Conservation (phyloP, 2,888 invertebrate species). For the Psococerastis gibbosa region DNA sequence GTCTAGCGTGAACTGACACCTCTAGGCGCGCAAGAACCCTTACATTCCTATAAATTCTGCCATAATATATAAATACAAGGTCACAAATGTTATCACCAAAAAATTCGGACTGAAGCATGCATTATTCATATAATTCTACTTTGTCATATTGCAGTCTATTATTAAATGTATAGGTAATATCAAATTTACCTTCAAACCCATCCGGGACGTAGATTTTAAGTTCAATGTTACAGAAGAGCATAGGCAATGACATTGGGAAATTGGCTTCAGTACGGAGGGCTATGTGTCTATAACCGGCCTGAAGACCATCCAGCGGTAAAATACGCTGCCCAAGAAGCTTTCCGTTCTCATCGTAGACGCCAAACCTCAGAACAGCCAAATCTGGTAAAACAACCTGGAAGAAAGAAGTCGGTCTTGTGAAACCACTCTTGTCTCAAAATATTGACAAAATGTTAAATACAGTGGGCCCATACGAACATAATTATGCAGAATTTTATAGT, state of each 20-base stretch:
- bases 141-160: neutral
- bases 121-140: neutral
- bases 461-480: too few species aligned
- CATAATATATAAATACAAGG: neutral
- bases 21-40: too few species aligned
- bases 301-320: constrained; percentile 90
- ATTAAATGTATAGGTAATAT: constrained; percentile 11
- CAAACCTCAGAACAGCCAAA: constrained; percentile 89
- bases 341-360: constrained; percentile 96
- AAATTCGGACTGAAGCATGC: neutral
- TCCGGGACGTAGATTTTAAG: constrained; percentile 99
- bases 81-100: neutral
- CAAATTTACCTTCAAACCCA: constrained; percentile 69
- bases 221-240: constrained; percentile 97
- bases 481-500: too few species aligned
- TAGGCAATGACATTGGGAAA: constrained; percentile 96
- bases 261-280: constrained; percentile 95
- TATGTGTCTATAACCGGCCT: constrained; percentile 95
- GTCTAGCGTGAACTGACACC: too few species aligned
- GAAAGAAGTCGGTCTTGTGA: neutral
- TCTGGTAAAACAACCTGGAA: constrained; percentile 86
- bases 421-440: neutral
- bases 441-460: too few species aligned
- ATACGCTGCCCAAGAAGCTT: constrained; percentile 94
- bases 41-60: too few species aligned